Evolutionary conservation across 2,888 invertebrate species (phyloP), one percentile per base, ranked within the genome.

Genomic region (Pristionchus japonicus): DNA sequence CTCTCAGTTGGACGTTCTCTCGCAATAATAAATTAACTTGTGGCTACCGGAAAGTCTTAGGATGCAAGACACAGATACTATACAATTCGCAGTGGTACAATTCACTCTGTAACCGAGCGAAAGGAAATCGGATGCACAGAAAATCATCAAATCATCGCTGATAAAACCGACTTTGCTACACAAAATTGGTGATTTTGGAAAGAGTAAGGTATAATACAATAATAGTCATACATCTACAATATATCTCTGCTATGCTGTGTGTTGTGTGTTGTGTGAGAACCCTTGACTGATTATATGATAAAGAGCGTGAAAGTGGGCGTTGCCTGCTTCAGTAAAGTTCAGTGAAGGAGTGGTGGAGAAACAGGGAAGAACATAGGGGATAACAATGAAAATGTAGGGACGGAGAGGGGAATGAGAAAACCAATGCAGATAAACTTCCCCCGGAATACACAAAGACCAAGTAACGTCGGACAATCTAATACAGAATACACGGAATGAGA

Each of bases 401-500:
- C 20, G 43, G 87, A 67, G 31, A 31, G 27, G 52, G 64, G 64
- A 70, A 70, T 37, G 70, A 70, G 40, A 37, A 37, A 37, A 88
- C 77, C 88, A 80, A 89, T 88, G 77, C 87, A 88, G 40, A 84
- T 64, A 27, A 70, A 83, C 77, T 77, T 40, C 77, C 70, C n/a
- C 27, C 70, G 1, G 70, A n/a, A 57, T 57, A 43, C 40, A 88
- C 49, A n/a, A n/a, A n/a, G n/a, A 64, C n/a, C 83, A 61, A 47
- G 64, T 86, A 67, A 52, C 49, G 23, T n/a, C n/a, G n/a, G n/a
- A 37, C 67, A 61, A 86, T 86, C 64, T 87, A 87, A 85, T 88
- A 89, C 89, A 89, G 86, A 89, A 27, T 47, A 77, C 77, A 77
- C 77, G 77, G 77, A 77, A 77, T 77, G 77, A 43, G 43, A 47